These are phyloP conservation scores for Aldabrachelys gigantea DNA, from an alignment of 2,113 vertebrate species.

Conservation along the genomic window DNA sequence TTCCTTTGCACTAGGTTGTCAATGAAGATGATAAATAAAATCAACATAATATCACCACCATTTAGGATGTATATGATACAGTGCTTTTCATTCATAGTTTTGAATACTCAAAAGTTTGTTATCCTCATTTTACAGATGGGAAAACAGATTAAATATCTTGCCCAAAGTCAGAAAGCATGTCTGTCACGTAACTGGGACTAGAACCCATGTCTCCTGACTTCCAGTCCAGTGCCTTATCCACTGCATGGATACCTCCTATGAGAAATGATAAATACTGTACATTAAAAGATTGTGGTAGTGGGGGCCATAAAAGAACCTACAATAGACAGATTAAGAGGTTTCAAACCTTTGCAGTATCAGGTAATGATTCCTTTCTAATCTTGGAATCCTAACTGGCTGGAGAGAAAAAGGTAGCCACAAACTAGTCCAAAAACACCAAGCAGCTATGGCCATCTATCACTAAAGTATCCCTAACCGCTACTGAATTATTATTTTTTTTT, in stretches of 20 bases:
- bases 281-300: not conserved
- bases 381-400: not conserved
- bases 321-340: not conserved
- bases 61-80: not conserved
- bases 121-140: not conserved
- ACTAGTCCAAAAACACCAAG: not conserved
- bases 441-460: not conserved
- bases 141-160: not conserved
- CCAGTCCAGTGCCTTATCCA: not conserved
- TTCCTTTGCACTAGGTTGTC: not conserved
- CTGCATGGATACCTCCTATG: not conserved
- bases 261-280: not conserved
- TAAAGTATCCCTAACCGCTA: slow-evolving; percentile 68
- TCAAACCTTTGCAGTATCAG: not conserved
- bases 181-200: not conserved
- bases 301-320: not conserved
- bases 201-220: not conserved
- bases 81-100: not conserved
- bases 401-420: not conserved
- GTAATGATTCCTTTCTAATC: not conserved
- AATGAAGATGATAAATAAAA: not conserved
- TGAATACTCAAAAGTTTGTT: not conserved
- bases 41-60: not conserved
- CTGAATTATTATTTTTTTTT: slow-evolving; percentile 15
- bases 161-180: not conserved